Conservation (phyloP, 2,797 vertebrate species). For the Rousettus madagascariensis region DNA sequence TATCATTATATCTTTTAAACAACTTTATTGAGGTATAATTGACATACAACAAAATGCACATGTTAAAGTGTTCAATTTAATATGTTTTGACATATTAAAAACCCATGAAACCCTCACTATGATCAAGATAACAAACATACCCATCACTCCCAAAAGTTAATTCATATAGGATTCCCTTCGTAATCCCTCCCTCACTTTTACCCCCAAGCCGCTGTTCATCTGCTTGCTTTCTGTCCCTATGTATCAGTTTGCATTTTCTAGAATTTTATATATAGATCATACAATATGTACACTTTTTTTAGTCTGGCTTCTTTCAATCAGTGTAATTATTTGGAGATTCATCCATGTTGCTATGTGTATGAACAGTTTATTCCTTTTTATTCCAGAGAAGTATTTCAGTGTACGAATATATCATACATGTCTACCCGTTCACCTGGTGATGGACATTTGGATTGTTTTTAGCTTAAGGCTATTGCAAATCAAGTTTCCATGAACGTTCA, state of each 20-base stretch:
- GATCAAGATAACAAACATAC: background rate
- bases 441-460: background rate
- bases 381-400: background rate
- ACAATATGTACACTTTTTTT: background rate
- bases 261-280: background rate
- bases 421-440: background rate
- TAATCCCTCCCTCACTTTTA: background rate
- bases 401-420: background rate
- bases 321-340: background rate
- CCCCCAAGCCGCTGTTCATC: background rate
- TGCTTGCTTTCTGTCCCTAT: background rate
- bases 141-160: background rate
- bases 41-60: background rate
- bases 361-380: background rate
- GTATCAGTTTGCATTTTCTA: background rate
- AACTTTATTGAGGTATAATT: background rate
- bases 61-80: background rate
- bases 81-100: background rate
- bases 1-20: background rate
- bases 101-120: background rate
- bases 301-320: background rate
- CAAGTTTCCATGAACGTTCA: background rate
- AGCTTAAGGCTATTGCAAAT: background rate
- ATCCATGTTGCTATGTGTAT: background rate
- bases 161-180: background rate